A percentile compares a stretch with the other conserved stretches of the same genome.
Conservation (phyloP, 2,113 vertebrate genomes). For the Pterocles burchelli region DNA sequence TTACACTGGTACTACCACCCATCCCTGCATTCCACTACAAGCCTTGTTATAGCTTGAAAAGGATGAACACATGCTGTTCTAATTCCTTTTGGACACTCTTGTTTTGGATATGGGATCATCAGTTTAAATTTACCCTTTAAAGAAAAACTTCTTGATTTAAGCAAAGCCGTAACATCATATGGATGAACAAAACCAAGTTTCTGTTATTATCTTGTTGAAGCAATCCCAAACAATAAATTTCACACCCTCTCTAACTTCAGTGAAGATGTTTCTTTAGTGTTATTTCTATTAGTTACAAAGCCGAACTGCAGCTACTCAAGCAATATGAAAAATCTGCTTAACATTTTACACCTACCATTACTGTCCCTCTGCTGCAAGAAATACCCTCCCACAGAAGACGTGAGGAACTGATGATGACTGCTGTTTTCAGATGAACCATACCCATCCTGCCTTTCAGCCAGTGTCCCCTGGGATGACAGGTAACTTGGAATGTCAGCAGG, state of each 20-base stretch:
- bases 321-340: not conserved
- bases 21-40: not conserved
- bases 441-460: conserved; percentile 91
- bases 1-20: not conserved
- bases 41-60: not conserved
- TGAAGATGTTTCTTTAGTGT: not conserved
- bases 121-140: not conserved
- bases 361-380: conserved; percentile 88
- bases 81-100: not conserved
- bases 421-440: conserved; percentile 91
- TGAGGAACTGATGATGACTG: conserved; percentile 90
- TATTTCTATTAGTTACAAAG: not conserved
- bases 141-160: not conserved
- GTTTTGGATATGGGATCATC: not conserved
- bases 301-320: not conserved
- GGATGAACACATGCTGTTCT: not conserved
- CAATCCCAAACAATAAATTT: not conserved
- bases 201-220: not conserved
- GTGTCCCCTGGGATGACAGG: conserved; percentile 93
- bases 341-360: conserved; percentile 76
- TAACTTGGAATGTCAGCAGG: conserved; percentile 96
- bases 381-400: conserved; percentile 84
- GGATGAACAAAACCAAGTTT: not conserved
- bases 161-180: fast-evolving
- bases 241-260: not conserved